Base-by-base conservation (phyloP, 2,888 invertebrate genomes). In the Autographa pulchrina region DNA sequence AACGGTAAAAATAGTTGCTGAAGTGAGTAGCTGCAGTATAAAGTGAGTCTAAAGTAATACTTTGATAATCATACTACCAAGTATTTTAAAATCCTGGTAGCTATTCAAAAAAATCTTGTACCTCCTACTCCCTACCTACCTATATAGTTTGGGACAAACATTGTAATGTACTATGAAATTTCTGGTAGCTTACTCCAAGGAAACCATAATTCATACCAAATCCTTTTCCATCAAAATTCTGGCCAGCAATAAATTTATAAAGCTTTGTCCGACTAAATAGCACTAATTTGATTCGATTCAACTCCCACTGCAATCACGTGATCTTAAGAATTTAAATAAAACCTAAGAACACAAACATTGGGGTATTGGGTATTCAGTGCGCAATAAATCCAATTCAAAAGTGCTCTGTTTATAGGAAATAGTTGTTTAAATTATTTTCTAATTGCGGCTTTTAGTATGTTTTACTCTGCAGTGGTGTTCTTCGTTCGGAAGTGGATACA, bases 241-340 rank as follows among this genome's bases (percentile, higher is more conserved):
- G 25, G 13, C 13, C 25, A 56, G 20, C 13, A 13, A 20, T 56
- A 56, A 56, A 56, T 56, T 20, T 11, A 13, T 11, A 3, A 4
- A 25, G 54, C 20, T 56, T 13, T 13, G 5, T 3, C 3, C 9
- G 20, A 20, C 8, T 5, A 56, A 56, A 56, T 25, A 13, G 25
- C 1, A 11, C 20, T 56, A 20, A 13, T 25, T 56, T 3, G 54
- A 56, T 25, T 11, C 54, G 25, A 56, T 56, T 56, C 54, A 13
- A 20, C 11, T 54, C 54, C 11, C 9, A 20, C 54, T 1, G 13
- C 52, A 32, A 60, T 64, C 11, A 20, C 7, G 66, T 65, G 61
- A 14, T 31, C 52, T 65, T 20, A 74, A 63, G 54, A 56, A 56
- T 56, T 77, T 70, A 77, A 75, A 77, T 77, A 70, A 70, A 64